Conservation (phyloP, 2,113 vertebrate species). For the Bagarius yarrelli region DNA sequence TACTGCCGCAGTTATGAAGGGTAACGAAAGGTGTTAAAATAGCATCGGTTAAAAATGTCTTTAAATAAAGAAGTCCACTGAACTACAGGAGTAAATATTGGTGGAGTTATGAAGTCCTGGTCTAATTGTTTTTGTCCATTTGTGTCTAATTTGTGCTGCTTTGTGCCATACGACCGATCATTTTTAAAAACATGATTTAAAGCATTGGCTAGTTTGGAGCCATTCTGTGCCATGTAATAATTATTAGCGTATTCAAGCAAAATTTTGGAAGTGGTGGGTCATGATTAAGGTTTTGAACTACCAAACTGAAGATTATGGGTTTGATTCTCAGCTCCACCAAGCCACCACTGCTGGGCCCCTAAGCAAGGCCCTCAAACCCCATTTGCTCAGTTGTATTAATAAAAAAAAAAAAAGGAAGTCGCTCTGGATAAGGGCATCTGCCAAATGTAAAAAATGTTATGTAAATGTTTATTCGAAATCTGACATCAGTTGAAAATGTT, state of each 20-base stretch:
- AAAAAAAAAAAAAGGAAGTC: too few relatives aligned
- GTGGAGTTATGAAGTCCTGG: conserved; percentile 7
- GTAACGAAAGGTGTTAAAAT: conserved; percentile 24
- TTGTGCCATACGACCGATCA: neutral
- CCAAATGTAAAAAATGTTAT: too few relatives aligned
- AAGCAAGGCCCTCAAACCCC: too few relatives aligned
- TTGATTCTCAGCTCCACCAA: too few relatives aligned
- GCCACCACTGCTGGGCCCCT: too few relatives aligned
- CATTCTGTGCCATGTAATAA: neutral
- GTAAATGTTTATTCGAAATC: neutral
- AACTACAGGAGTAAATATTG: conserved; percentile 17
- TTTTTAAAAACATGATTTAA: neutral
- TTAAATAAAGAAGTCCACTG: conserved; percentile 19
- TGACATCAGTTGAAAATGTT: neutral
- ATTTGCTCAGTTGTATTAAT: too few relatives aligned
- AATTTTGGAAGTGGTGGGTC: too few relatives aligned
- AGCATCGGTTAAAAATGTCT: conserved; percentile 29
- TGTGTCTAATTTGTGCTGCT: neutral
- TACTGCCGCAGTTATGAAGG: conserved; percentile 36
- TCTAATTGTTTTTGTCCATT: neutral
- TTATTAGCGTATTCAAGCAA: neutral
- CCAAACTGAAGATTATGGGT: too few relatives aligned
- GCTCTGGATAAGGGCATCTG: too few relatives aligned
- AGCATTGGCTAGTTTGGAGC: neutral
- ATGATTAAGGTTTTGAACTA: too few relatives aligned